phyloP scores from a whole-genome alignment of 35 echinoderm and acorn worm species.

The Patiria miniata region DNA sequence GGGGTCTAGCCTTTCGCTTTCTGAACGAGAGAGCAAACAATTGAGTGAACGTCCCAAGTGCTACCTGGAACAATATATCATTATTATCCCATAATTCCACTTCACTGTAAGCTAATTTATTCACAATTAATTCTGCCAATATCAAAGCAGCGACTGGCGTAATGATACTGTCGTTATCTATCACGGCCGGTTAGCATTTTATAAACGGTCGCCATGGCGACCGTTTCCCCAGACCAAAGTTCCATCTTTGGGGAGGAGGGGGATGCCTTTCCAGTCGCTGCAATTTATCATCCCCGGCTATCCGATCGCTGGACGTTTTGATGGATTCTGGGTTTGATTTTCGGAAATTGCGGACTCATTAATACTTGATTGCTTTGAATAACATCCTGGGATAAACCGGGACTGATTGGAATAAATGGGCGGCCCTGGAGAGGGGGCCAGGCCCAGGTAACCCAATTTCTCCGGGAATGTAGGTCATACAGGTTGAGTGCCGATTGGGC shows the following conservation, averaged over 20 bases:
- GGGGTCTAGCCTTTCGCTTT: no score
- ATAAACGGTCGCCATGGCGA: neutral
- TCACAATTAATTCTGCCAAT: constrained; percentile 27
- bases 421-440: neutral
- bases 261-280: neutral
- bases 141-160: constrained; percentile 23
- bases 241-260: neutral
- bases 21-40: neutral
- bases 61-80: constrained; percentile 10
- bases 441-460: constrained; percentile 3
- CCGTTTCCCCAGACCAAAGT: neutral
- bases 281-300: constrained; percentile 8
- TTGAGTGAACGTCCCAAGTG: constrained; percentile 4
- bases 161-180: constrained; percentile 21
- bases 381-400: constrained; percentile 23
- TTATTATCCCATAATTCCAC: constrained; percentile 34
- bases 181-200: constrained; percentile 17
- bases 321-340: constrained; percentile 31
- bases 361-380: constrained; percentile 34
- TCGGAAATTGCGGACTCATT: constrained; percentile 31
- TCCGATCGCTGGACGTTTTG: constrained; percentile 24
- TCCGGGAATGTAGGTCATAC: neutral
- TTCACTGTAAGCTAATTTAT: constrained; percentile 32
- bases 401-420: constrained; percentile 27
- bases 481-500: neutral